Percentiles rank a stretch among this genome's conserved stretches.
phyloP scores from a whole-genome alignment of 92 coral and sea anemone species.

The Pocillopora grandis region DNA sequence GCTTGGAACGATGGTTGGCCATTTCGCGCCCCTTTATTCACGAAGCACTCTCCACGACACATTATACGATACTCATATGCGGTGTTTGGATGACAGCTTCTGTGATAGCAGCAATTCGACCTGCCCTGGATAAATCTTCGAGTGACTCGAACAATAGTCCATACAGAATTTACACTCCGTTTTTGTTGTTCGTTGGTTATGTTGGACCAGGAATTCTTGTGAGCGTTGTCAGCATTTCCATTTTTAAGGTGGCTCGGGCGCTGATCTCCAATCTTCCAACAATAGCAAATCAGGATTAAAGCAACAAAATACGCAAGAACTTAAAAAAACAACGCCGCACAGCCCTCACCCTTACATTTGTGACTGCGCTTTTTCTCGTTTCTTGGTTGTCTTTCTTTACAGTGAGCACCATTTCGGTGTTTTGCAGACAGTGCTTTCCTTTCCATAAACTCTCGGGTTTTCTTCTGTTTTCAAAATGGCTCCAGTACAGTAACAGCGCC shows the following conservation, averaged over 20 bases:
- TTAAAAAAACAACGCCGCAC: constrained; percentile 69
- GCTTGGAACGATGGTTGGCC: constrained; percentile 88
- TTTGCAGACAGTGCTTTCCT: constrained; percentile 40
- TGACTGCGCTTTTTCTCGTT: constrained; percentile 75
- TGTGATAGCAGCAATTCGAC: constrained; percentile 64
- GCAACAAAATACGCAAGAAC: constrained; percentile 35
- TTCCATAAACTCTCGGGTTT: constrained; percentile 22
- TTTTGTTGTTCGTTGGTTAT: constrained; percentile 47
- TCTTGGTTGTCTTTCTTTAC: constrained; percentile 90
- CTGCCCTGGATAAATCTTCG: constrained; percentile 16
- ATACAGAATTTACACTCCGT: constrained; percentile 43
- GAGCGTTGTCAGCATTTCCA: constrained; percentile 55
- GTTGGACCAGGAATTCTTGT: constrained; percentile 61
- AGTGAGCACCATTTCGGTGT: constrained; percentile 40
- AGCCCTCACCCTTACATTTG: constrained; percentile 72
- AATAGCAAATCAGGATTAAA: constrained; percentile 13
- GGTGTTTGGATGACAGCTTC: constrained; percentile 81
- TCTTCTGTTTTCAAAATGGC: constrained; percentile 51
- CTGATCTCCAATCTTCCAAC: constrained; percentile 44
- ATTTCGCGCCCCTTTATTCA: constrained; percentile 86
- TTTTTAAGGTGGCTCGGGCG: constrained; percentile 62
- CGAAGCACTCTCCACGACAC: constrained; percentile 61
- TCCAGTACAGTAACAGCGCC: constrained; percentile 72
- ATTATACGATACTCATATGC: constrained; percentile 62
- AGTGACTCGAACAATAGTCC: neutral